Base-by-base conservation (phyloP, 2,888 invertebrate genomes). In the Pemphredon lugubris region DNA sequence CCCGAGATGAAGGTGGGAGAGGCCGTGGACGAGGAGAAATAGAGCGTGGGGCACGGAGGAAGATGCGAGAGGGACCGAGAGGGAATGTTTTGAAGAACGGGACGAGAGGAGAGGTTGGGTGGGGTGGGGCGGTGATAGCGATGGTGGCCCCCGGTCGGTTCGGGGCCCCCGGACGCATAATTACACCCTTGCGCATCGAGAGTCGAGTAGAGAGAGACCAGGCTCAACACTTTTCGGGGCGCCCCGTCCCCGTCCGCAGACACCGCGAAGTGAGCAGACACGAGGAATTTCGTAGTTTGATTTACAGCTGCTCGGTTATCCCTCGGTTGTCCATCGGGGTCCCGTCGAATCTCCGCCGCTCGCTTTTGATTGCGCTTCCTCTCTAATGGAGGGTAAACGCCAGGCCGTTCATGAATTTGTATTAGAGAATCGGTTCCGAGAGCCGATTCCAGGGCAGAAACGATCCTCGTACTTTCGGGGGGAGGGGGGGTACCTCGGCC, bases 331-430 rank as follows among this genome's bases (percentile, higher is more conserved):
- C 80, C 68, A 68, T 77, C 79, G 77, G 64, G 53, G 79, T 53
- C 58, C 63, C 65, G 77, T 80, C n/a, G n/a, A n/a, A n/a, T n/a
- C n/a, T n/a, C n/a, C n/a, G n/a, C n/a, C n/a, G n/a, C n/a, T n/a
- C n/a, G n/a, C n/a, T n/a, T 88, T 87, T 88, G 87, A 88, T 87
- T 87, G 85, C 86, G 84, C 85, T 84, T 81, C 82, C 83, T 11
- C 84, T 85, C 87, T 88, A 88, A 89, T 89, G 82, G 87, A 83
- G 85, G 86, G 77, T 86, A 86, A 88, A 86, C 82, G 84, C 81
- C 75, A 73, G 78, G 79, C 77, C 83, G 81, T 89, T 88, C 88
- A 88, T 89, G 88, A 89, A 89, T 89, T 89, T 88, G 86, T 87
- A 89, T 89, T 88, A 87, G 86, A 85, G 78, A 83, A 81, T 83